Conservation (phyloP, 2,888 invertebrate species). For the Empis livida region DNA sequence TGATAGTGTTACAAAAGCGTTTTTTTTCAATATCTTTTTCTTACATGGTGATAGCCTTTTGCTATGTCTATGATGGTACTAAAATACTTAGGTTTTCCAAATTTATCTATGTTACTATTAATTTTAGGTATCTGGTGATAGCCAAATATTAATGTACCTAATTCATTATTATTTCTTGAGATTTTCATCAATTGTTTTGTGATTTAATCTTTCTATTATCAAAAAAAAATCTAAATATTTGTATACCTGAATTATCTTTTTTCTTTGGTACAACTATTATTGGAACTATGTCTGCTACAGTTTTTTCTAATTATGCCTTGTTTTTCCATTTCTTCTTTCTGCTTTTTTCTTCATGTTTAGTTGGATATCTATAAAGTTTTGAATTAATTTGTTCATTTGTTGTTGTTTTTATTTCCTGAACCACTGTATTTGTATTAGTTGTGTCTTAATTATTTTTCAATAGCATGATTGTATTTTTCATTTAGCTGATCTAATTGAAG, state of each 20-base stretch:
- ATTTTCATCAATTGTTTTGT: conserved; percentile 4
- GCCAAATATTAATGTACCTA: too few species aligned
- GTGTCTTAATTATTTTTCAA: too few species aligned
- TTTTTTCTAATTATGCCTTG: too few species aligned
- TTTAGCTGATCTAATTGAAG: conserved; percentile 3
- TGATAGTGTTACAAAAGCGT: too few species aligned
- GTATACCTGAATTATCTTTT: conserved; percentile 4
- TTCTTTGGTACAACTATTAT: conserved; percentile 6
- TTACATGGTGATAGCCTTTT: conserved; percentile 7
- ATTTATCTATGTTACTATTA: conserved; percentile 5
- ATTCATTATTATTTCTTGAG: too few species aligned
- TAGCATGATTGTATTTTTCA: too few species aligned
- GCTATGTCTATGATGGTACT: conserved; percentile 3
- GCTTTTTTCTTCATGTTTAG: conserved; percentile 5
- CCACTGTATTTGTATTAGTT: neutral
- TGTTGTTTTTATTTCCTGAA: conserved; percentile 3
- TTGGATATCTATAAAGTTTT: conserved; percentile 3
- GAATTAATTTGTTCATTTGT: conserved; percentile 6
- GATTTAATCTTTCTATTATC: conserved; percentile 5
- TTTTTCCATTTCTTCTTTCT: conserved; percentile 1
- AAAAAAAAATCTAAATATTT: too few species aligned
- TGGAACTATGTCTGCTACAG: conserved; percentile 4
- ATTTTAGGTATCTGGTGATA: too few species aligned
- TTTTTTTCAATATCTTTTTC: conserved; percentile 9
- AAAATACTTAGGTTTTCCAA: conserved; percentile 7